Evolutionary conservation across 2,888 invertebrate genomes (phyloP), one percentile per base, ranked within the genome.

Genomic region (Biston betularia): DNA sequence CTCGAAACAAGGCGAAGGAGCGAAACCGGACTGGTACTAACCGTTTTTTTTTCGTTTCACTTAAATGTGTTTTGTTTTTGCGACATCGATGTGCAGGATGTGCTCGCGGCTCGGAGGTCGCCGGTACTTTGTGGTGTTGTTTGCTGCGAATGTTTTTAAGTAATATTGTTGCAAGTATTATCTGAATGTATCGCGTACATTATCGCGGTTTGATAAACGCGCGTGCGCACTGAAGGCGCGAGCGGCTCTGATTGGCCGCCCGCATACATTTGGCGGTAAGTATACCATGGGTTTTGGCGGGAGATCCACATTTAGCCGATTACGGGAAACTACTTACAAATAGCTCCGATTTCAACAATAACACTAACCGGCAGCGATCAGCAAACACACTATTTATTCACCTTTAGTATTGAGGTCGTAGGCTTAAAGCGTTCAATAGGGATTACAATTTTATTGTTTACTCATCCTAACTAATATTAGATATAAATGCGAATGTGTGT

Each of bases 241-340:
- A 86, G 81, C 86, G 77, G 78, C 80, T 89, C 82, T 91, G 90
- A 92, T 92, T 92, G 90, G 92, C 78, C 80, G 78, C 82, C 84
- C 78, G 67, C 72, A 67, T 68, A 71, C 75, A 77, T 70, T 78
- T 71, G 69, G 76, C 77, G 73, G 69, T 64, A 61, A 24, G 24
- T 24, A 24, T 24, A 75, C 75, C 68, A 70, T 75, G 64, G 75
- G 72, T 81, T 87, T 90, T 87, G 89, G 89, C 88, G 89, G 88
- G 87, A 89, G 87, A 84, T 84, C 85, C 77, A 75, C 80, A 77
- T 79, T 79, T 80, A 80, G 80, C 77, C 71, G 70, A 79, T 69
- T 70, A 70, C 75, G 70, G 69, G 49, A n/a, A 58, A 52, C 57
- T 61, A 58, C 57, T 74, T 72, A 76, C 15, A 7, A 11, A 14